phyloP scores from a whole-genome alignment of 2,888 invertebrate species.

The Erpobdella octoculata region DNA sequence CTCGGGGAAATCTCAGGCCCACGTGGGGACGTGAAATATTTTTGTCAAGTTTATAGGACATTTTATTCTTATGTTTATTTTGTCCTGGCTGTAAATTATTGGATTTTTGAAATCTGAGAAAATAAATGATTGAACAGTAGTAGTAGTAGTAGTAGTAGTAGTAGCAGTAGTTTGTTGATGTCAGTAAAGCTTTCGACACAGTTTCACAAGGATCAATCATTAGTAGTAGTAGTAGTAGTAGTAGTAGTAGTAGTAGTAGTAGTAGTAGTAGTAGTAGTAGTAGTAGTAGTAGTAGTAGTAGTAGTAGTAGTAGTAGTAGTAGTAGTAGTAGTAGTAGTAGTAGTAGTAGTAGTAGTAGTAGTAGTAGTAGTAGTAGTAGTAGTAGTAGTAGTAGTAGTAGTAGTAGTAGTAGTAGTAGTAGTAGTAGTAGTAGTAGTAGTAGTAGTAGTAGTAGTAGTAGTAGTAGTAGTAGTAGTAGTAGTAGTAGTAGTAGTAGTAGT shows the following conservation, averaged over 20 bases:
- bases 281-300: constrained; percentile 31
- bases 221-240: no score
- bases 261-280: constrained; percentile 31
- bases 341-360: constrained; percentile 31
- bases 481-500: constrained; percentile 33
- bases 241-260: constrained; percentile 29
- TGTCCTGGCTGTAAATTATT: no score
- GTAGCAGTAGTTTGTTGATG: no score
- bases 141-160: no score
- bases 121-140: no score
- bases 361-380: constrained; percentile 30
- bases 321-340: constrained; percentile 31
- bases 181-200: no score
- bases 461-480: constrained; percentile 32
- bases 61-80: no score
- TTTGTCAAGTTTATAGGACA: no score
- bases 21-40: no score
- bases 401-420: constrained; percentile 32
- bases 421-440: constrained; percentile 32
- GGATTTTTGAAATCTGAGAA: no score
- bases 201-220: no score
- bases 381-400: constrained; percentile 30
- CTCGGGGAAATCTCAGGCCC: no score
- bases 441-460: constrained; percentile 30
- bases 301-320: constrained; percentile 31